Evolutionary conservation across 1,140 invertebrate species (phyloP), one percentile per base, ranked within the genome.

Genomic region (Drosophila elegans): DNA sequence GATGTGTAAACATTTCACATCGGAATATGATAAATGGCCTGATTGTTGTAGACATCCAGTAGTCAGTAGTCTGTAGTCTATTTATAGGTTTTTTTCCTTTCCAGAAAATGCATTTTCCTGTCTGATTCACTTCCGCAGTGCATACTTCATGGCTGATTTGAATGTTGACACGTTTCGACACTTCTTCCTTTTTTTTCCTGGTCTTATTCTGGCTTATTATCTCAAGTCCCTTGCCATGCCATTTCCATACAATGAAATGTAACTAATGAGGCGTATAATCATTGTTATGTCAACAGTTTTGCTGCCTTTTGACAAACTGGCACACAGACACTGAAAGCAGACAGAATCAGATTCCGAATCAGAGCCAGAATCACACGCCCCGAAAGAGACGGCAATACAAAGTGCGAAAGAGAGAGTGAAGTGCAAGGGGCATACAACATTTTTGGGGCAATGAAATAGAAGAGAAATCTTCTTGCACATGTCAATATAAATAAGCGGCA

Each of bases 221-320:
- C 46, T 34, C 54, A 16, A 44, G 45, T 72, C 67, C 41, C 32
- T 69, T 60, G 69, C 67, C 72, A 76, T 64, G 67, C 67, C 72
- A 76, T 64, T 74, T 48, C 68, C 45, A 56, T 48, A 44, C 46
- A 36, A 52, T 36, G 61, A 78, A 78, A 89, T 90, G 80, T 89
- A 83, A 84, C 84, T 89, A 89, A 89, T 89, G 84, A 89, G 84
- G 80, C 84, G 85, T 90, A 89, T 89, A 89, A 89, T 89, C 84
- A 89, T 89, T 90, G 84, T 89, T 89, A 90, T 89, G 84, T 89
- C 84, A 89, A 89, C 84, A 90, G 85, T 90, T 89, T 89, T 80
- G 73, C 77, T 90, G 77, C 69, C 80, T 89, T 89, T 80, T 89
- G 84, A 88, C 84, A 88, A 84, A 89, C 85, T 76, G 61, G 66